Percentiles rank a stretch among this genome's conserved stretches.
These are phyloP conservation scores for Oscheius sp. DNA, from an alignment of 1,140 invertebrate genomes.

Conservation along the genomic window DNA sequence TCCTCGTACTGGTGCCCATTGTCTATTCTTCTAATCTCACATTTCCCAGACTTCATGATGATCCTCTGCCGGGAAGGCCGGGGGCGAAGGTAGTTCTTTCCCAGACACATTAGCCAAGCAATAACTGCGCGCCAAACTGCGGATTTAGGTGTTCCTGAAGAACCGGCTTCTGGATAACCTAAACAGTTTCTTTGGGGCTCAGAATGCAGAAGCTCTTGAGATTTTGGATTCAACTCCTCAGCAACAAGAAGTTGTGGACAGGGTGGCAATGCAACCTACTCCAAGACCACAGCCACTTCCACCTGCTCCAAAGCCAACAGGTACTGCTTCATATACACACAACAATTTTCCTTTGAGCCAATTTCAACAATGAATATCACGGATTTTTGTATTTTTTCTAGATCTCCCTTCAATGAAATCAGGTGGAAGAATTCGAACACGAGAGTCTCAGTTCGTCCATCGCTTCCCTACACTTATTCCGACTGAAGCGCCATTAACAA, in stretches of 20 bases:
- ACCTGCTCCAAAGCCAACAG: background rate
- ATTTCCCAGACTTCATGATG: background rate
- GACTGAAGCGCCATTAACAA: background rate
- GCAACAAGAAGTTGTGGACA: background rate
- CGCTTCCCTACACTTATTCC: background rate
- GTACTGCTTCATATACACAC: background rate
- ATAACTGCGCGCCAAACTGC: no score
- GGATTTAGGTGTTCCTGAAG: conserved; percentile 18
- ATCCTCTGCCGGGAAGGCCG: background rate
- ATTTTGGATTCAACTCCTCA: conserved; percentile 2
- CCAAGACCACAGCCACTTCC: background rate
- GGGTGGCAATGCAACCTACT: background rate
- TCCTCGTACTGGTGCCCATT: background rate
- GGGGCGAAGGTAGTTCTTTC: no score
- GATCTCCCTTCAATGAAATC: conserved; percentile 7
- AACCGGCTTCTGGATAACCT: conserved; percentile 12
- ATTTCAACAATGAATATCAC: background rate
- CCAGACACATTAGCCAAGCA: no score
- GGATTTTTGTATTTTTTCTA: background rate
- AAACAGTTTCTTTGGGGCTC: conserved; percentile 14
- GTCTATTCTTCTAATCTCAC: background rate
- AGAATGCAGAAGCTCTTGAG: conserved; percentile 8
- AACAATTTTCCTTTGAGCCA: background rate
- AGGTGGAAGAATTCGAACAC: background rate
- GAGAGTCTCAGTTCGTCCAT: background rate